Base-by-base conservation (phyloP, 2,797 vertebrate species). In the Bovichtus diacanthus region DNA sequence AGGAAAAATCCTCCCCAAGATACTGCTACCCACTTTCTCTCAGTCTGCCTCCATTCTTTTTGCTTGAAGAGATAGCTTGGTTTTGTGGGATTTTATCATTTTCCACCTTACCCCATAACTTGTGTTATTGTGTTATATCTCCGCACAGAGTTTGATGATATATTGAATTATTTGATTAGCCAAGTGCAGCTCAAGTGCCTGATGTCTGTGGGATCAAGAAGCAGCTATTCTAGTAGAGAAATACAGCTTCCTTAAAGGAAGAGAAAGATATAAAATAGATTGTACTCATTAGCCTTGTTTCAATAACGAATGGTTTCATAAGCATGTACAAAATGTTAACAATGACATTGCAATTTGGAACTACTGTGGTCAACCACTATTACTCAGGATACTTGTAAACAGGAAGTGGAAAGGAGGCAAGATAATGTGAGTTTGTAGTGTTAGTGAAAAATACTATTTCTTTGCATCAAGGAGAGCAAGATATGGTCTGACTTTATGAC, bases 1-100 rank as follows among this genome's bases (percentile, higher is more conserved):
- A 70, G 25, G 16, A 56, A 43, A 69, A 64, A 39, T 63, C 39
- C 31, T 38, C 9, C 27, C 13, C 10, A 2, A 55, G 49, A 67
- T 9, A 0, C 11, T 29, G 8, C 56, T 18, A 2, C 39, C 8
- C 9, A 19, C 31, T 19, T 47, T 43, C 34, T 54, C 12, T 55
- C 13, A 16, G 46, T 5, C 39, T 43, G n/a, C 16, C 13, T 49
- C n/a, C 4, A 31, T 50, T 9, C 55, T 65, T 31, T 34, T 46
- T n/a, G 36, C 38, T 58, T 16, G 29, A 50, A 29, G 27, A 21
- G 23, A 68, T 23, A n/a, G 34, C 72, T 63, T 68, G 38, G 69
- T 58, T 62, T 27, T 58, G 29, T 46, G 29, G 7, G 39, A 47
- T 53, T 43, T 47, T 13, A 46, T 49, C 21, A 23, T 65, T 78